Conservation (phyloP, 2,113 vertebrate genomes). For the Tachysurus vachellii region DNA sequence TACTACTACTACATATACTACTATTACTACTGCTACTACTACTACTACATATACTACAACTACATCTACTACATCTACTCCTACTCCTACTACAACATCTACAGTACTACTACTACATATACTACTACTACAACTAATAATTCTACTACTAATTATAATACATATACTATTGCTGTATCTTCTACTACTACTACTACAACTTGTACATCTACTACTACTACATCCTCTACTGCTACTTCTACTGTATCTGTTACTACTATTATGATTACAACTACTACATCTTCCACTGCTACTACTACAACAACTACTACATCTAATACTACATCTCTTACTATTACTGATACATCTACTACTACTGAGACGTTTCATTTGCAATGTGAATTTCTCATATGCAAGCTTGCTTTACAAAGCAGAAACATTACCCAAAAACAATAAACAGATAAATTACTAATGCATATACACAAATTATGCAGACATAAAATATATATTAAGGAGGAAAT, state of each 20-base stretch:
- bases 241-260: no score
- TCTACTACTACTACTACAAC: no score
- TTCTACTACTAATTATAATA: no score
- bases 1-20: not conserved
- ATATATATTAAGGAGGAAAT: not conserved
- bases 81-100: not conserved
- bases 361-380: not conserved
- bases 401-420: not conserved
- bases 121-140: no score
- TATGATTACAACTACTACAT: no score
- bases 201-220: no score
- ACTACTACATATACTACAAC: not conserved
- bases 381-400: not conserved
- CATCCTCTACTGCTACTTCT: no score
- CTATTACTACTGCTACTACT: not conserved
- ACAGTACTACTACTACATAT: not conserved
- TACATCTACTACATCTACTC: rapidly evolving
- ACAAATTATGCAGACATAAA: not conserved
- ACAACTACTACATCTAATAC: not conserved
- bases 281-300: no score
- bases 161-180: not conserved
- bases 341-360: not conserved
- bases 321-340: not conserved
- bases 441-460: not conserved
- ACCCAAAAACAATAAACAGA: not conserved